Conservation (phyloP, 2,888 invertebrate species). For the Ochropacha duplaris region DNA sequence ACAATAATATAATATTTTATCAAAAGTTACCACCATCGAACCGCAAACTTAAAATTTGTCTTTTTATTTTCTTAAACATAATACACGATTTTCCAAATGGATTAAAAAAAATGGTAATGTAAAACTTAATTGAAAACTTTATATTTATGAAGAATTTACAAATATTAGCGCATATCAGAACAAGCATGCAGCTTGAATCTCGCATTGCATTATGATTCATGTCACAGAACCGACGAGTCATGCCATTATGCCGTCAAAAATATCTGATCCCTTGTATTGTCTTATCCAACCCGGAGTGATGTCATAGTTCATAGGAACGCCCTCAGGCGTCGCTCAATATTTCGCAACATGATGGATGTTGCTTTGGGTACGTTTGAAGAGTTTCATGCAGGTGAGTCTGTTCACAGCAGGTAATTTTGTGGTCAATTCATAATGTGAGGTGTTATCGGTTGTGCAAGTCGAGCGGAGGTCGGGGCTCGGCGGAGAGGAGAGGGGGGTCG, state of each 20-base stretch:
- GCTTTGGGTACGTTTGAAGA: constrained; percentile 28
- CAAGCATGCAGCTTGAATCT: constrained; percentile 52
- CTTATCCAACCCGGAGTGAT: constrained; percentile 58
- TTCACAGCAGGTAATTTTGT: constrained; percentile 38
- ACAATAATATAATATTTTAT: background rate
- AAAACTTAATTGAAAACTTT: background rate
- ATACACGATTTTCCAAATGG: background rate
- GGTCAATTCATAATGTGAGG: constrained; percentile 54
- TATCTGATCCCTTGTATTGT: constrained; percentile 72
- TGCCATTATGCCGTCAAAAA: constrained; percentile 49
- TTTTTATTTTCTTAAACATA: background rate
- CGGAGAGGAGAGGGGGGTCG: constrained; percentile 37
- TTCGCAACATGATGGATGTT: constrained; percentile 62
- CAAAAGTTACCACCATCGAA: background rate
- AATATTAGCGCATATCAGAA: constrained; percentile 12
- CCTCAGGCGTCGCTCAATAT: constrained; percentile 46
- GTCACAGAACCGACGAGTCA: constrained; percentile 66
- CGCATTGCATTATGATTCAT: constrained; percentile 63
- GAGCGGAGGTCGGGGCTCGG: constrained; percentile 33
- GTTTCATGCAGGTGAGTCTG: constrained; percentile 10
- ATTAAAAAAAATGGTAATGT: background rate
- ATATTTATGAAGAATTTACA: background rate
- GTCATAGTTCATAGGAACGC: constrained; percentile 74
- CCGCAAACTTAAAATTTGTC: background rate
- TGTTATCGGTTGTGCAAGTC: constrained; percentile 60